These are phyloP conservation scores for Umimayanthus kanabou DNA, from an alignment of 92 coral and sea anemone genomes.

Conservation along the genomic window DNA sequence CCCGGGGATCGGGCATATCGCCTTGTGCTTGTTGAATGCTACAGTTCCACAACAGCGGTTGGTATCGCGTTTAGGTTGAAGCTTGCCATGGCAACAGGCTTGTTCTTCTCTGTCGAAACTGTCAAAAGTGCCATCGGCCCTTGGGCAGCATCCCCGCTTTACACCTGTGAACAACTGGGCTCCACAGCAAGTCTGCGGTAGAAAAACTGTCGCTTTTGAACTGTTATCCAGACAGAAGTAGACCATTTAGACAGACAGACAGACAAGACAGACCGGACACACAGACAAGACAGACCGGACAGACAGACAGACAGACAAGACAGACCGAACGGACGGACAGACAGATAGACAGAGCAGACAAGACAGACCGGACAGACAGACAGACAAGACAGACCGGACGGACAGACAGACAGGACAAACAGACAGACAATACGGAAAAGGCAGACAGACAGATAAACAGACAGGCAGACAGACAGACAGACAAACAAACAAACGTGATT, in stretches of 20 bases:
- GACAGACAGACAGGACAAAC: too few species aligned
- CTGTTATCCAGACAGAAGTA: not conserved
- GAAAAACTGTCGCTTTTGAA: not conserved
- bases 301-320: too few species aligned
- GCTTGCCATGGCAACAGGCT: not conserved
- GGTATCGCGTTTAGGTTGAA: not conserved
- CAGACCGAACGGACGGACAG: too few species aligned
- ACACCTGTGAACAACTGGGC: not conserved
- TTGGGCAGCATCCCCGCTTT: not conserved
- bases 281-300: too few species aligned
- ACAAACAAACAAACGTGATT: not conserved
- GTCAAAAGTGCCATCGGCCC: not conserved
- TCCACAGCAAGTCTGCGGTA: slow-evolving; percentile 4
- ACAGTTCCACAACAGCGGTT: slow-evolving; percentile 9
- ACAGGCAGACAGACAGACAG: too few species aligned
- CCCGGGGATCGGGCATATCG: not conserved
- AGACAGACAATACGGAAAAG: too few species aligned
- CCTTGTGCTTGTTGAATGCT: slow-evolving; percentile 16
- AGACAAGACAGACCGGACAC: too few species aligned
- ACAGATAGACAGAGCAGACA: too few species aligned
- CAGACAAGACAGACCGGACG: too few species aligned
- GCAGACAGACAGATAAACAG: too few species aligned
- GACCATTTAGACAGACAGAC: too few species aligned
- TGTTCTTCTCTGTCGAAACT: not conserved
- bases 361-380: too few species aligned